These are phyloP conservation scores for Diplolepis rosae DNA, from an alignment of 2,888 invertebrate species.

Conservation along the genomic window DNA sequence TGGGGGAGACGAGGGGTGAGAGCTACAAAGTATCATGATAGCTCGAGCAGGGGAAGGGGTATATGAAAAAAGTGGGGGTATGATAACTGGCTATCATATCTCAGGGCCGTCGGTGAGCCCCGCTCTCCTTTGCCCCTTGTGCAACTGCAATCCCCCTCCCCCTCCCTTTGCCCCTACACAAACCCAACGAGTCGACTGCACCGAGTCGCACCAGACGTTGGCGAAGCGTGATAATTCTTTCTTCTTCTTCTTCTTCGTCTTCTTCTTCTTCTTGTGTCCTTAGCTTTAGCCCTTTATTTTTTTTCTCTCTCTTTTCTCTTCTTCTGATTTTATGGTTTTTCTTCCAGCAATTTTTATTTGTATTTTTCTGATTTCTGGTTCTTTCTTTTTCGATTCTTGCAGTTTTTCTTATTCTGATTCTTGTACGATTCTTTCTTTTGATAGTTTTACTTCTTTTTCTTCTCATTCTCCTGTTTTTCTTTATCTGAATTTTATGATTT, in stretches of 20 bases:
- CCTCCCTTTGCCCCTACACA: conserved; percentile 32
- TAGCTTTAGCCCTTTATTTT: conserved; percentile 10
- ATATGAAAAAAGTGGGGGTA: conserved; percentile 51
- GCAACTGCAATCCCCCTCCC: conserved; percentile 33
- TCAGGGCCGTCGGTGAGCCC: conserved; percentile 59
- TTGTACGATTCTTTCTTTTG: conserved; percentile 28
- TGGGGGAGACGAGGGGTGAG: conserved; percentile 41
- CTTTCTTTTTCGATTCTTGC: conserved; percentile 33
- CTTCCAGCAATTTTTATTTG: conserved; percentile 33
- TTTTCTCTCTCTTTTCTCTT: conserved; percentile 12
- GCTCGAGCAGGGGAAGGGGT: conserved; percentile 36
- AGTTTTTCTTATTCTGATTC: conserved; percentile 14
- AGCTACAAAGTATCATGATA: conserved; percentile 19
- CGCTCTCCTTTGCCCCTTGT: conserved; percentile 25
- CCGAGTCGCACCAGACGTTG: conserved; percentile 50
- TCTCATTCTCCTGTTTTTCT: not conserved
- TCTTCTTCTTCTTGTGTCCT: conserved; percentile 29
- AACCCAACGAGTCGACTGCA: conserved; percentile 47
- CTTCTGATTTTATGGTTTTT: conserved; percentile 24
- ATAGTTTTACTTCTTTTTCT: conserved; percentile 5
- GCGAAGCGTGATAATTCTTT: conserved; percentile 56
- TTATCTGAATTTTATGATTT: no score
- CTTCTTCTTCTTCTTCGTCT: conserved; percentile 33
- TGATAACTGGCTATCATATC: conserved; percentile 70
- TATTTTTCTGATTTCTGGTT: conserved; percentile 20